Percentiles rank a stretch among this genome's conserved stretches.
Conservation (phyloP, 2,113 vertebrate species). For the Ammodytes marinus region DNA sequence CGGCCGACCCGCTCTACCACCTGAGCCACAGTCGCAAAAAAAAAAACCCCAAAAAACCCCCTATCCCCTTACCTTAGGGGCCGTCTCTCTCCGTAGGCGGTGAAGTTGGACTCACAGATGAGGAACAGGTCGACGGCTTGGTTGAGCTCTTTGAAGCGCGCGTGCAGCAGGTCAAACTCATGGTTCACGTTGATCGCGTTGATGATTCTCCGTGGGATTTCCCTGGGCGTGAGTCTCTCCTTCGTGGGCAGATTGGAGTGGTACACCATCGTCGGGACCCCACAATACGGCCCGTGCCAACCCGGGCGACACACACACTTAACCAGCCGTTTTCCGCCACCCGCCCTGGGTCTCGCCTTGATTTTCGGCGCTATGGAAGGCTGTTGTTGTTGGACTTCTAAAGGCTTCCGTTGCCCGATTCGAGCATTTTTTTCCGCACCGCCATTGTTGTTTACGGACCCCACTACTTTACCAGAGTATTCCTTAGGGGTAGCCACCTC, state of each 20-base stretch:
- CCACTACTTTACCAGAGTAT: constrained; percentile 67
- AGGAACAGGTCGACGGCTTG: constrained; percentile 94
- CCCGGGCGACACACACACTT: constrained; percentile 95
- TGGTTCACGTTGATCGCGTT: constrained; percentile 99
- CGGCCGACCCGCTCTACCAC: no score
- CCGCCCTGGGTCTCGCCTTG: constrained; percentile 75
- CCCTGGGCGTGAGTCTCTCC: constrained; percentile 92
- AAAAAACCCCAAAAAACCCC: no score
- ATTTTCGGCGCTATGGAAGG: constrained; percentile 53
- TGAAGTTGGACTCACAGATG: constrained; percentile 98
- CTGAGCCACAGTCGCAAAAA: background rate
- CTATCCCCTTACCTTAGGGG: constrained; percentile 87
- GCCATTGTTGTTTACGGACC: constrained; percentile 42
- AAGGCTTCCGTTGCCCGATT: constrained; percentile 68
- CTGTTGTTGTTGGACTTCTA: constrained; percentile 67
- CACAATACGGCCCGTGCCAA: constrained; percentile 98
- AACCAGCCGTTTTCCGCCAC: constrained; percentile 89
- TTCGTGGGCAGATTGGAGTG: constrained; percentile 98
- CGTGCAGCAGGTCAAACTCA: constrained; percentile 96
- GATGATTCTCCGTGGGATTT: constrained; percentile 91
- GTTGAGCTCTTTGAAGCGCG: constrained; percentile 93
- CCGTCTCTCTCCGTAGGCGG: constrained; percentile 93
- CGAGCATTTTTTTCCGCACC: constrained; percentile 67
- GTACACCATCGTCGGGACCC: constrained; percentile 97
- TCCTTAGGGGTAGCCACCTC: constrained; percentile 88